These are phyloP conservation scores for Polydrusus tereticollis DNA, from an alignment of 2,888 invertebrate genomes.

Conservation along the genomic window DNA sequence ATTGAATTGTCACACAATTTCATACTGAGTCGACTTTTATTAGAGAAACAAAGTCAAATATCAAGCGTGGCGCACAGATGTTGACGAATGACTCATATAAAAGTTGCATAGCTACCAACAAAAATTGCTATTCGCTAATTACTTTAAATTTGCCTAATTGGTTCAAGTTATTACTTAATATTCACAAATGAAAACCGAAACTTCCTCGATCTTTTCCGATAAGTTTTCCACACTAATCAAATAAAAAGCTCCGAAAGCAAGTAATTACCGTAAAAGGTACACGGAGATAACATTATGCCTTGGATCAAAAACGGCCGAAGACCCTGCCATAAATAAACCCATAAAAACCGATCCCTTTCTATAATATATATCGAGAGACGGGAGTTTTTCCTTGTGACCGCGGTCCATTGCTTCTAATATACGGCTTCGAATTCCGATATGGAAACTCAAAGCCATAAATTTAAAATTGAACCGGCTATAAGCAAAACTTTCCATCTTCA, in stretches of 20 bases:
- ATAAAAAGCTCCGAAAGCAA: conserved; percentile 6
- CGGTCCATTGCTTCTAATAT: conserved; percentile 60
- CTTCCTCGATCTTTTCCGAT: background rate
- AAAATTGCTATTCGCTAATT: too few relatives aligned
- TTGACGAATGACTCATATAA: too few relatives aligned
- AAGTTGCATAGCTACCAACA: too few relatives aligned
- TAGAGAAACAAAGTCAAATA: too few relatives aligned
- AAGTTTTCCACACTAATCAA: conserved; percentile 22
- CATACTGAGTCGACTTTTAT: too few relatives aligned
- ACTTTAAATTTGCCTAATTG: background rate
- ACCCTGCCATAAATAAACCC: conserved; percentile 50
- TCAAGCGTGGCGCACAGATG: too few relatives aligned
- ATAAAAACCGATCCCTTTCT: conserved; percentile 50
- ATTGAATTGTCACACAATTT: too few relatives aligned
- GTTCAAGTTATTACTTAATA: background rate
- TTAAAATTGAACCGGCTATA: conserved; percentile 62
- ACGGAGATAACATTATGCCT: conserved; percentile 41
- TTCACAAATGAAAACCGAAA: background rate
- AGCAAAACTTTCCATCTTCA: conserved; percentile 60
- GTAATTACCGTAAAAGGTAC: conserved; percentile 49
- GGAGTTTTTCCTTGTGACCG: conserved; percentile 56
- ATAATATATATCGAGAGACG: conserved; percentile 48
- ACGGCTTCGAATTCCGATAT: conserved; percentile 59
- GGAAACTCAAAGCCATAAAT: conserved; percentile 61
- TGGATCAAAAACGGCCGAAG: conserved; percentile 40